phyloP scores from a whole-genome alignment of 2,113 vertebrate genomes.

The Stictonetta naevosa region DNA sequence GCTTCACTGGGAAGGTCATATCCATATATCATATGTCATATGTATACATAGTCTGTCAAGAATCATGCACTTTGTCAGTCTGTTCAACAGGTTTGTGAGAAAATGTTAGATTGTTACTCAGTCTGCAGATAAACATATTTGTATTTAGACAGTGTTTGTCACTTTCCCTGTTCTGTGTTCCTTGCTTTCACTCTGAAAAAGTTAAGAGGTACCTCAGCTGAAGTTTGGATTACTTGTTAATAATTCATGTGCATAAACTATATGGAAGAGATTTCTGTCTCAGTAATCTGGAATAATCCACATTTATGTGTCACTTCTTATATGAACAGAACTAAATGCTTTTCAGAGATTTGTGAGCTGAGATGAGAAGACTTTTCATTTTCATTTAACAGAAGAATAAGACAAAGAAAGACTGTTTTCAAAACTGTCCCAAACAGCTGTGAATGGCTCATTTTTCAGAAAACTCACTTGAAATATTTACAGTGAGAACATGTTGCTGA shows the following conservation, averaged over 20 bases:
- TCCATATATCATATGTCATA: neutral
- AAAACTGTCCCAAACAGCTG: neutral
- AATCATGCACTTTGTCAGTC: neutral
- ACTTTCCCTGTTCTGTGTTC: neutral
- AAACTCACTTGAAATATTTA: neutral
- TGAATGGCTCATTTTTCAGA: neutral
- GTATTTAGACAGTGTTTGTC: neutral
- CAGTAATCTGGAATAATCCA: neutral
- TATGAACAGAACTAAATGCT: neutral
- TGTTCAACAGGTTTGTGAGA: neutral
- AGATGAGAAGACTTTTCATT: neutral
- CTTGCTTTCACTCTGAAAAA: neutral
- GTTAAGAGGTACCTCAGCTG: neutral
- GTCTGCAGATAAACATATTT: neutral
- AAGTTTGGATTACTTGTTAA: neutral
- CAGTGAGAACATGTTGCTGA: neutral
- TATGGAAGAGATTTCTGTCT: neutral
- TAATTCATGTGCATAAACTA: neutral
- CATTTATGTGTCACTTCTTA: neutral
- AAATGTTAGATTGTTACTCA: neutral
- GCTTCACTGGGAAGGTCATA: neutral
- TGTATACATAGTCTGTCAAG: fast-evolving
- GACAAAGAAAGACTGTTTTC: too few species aligned
- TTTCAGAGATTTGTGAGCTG: neutral
- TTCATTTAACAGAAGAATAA: neutral